phyloP scores from a whole-genome alignment of 2,797 vertebrate species.

The Cheirogaleus major region DNA sequence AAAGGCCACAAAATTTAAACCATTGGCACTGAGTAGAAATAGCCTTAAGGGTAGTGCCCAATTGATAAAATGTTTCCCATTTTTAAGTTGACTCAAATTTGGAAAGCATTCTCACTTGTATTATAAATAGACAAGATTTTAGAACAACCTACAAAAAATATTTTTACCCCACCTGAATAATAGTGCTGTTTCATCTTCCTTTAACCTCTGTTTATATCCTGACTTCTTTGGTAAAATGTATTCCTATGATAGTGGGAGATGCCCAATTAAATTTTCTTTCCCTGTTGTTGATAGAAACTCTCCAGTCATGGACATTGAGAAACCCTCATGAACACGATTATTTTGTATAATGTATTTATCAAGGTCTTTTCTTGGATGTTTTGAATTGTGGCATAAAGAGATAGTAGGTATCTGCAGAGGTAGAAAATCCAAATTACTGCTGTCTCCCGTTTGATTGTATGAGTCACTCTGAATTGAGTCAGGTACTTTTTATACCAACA shows the following conservation, averaged over 20 bases:
- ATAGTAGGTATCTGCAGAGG: not conserved
- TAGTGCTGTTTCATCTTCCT: not conserved
- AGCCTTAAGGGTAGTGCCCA: not conserved
- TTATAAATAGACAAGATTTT: not conserved
- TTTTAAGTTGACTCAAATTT: conserved; percentile 23
- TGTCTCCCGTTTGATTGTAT: not conserved
- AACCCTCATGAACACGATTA: not conserved
- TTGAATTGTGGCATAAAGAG: not conserved
- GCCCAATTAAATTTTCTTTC: not conserved
- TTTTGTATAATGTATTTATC: not conserved
- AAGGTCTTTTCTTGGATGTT: not conserved
- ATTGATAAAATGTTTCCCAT: not conserved
- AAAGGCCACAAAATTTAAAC: not conserved
- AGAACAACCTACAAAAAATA: not conserved
- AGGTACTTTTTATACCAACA: not conserved
- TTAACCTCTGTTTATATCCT: not conserved
- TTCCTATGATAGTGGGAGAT: not conserved
- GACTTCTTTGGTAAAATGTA: not conserved
- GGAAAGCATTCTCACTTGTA: not conserved
- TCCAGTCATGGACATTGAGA: not conserved
- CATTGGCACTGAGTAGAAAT: not conserved
- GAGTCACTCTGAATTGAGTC: conserved; percentile 67
- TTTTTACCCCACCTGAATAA: not conserved
- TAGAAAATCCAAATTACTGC: conserved; percentile 5
- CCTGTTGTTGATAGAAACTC: not conserved